Evolutionary conservation across 2,888 invertebrate genomes (phyloP).

Genomic region (Meiosimyza decipiens): DNA sequence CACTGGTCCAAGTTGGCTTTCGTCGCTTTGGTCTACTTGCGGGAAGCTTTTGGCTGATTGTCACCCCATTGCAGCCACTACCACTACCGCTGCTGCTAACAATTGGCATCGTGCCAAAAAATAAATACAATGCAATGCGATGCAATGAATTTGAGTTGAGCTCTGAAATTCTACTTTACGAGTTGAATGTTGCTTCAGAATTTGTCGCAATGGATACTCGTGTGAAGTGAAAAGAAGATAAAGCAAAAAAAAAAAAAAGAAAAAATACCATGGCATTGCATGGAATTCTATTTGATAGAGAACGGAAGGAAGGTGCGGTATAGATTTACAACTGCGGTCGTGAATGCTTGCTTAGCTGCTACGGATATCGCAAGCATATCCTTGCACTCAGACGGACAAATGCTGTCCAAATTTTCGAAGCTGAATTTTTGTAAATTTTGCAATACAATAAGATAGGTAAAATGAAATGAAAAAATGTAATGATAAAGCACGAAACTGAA

Average conservation of each 20-base stretch:
- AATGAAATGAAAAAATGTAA: not conserved
- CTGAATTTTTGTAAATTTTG: constrained; percentile 22
- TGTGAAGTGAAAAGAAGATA: not conserved
- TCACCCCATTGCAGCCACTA: constrained; percentile 9
- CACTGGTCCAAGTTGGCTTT: constrained; percentile 17
- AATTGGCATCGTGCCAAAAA: constrained; percentile 20
- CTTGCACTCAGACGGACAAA: too few relatives aligned
- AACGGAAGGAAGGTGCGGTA: not conserved
- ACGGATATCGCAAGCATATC: constrained; percentile 15
- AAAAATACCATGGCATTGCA: too few relatives aligned
- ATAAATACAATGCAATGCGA: not conserved
- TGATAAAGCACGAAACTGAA: too few relatives aligned
- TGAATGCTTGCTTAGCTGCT: constrained; percentile 8
- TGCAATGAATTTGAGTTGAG: constrained; percentile 15
- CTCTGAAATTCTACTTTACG: constrained; percentile 15
- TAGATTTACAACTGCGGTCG: not conserved
- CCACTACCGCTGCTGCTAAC: not conserved
- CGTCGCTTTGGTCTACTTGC: not conserved
- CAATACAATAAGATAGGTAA: not conserved
- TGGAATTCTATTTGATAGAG: not conserved
- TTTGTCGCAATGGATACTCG: constrained; percentile 5
- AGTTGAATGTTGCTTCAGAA: not conserved
- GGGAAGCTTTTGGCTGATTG: constrained; percentile 11
- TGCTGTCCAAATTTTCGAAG: constrained; percentile 21
- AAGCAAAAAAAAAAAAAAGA: too few relatives aligned